Percentiles rank a stretch among this genome's conserved stretches.
These are phyloP conservation scores for Formicarius rufipectus DNA, from an alignment of 2,113 vertebrate genomes.

Conservation along the genomic window DNA sequence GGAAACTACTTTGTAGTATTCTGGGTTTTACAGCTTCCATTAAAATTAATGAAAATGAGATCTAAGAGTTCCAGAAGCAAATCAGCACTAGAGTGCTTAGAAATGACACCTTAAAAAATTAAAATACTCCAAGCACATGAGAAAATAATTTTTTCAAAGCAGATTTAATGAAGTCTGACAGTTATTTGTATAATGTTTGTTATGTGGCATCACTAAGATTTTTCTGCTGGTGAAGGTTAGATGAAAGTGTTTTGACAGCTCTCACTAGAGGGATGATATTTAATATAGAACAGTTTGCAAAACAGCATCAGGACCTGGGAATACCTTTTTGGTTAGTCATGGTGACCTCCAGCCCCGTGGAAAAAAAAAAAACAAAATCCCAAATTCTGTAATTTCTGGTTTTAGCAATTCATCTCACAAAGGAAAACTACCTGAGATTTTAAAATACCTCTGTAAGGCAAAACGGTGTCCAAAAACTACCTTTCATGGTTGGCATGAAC, in stretches of 20 bases:
- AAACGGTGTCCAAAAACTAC: neutral
- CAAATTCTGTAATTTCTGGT: neutral
- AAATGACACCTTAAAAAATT: constrained; percentile 23
- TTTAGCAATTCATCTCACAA: neutral
- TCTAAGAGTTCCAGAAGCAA: neutral
- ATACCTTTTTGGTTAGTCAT: constrained; percentile 65
- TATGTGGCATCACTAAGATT: constrained; percentile 65
- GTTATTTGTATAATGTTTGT: constrained; percentile 75
- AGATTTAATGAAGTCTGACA: constrained; percentile 73
- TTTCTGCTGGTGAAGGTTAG: constrained; percentile 56
- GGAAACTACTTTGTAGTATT: neutral
- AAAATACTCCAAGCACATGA: constrained; percentile 9
- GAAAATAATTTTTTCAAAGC: constrained; percentile 17
- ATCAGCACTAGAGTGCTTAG: neutral
- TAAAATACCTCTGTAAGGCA: neutral
- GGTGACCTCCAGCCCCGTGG: constrained; percentile 25
- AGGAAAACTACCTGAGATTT: neutral
- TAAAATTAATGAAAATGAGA: neutral
- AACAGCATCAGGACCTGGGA: constrained; percentile 48
- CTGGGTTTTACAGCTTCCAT: neutral
- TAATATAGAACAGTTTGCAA: constrained; percentile 73
- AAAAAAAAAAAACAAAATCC: neutral
- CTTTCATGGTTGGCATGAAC: neutral
- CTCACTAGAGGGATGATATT: constrained; percentile 66
- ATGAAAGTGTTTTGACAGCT: constrained; percentile 79